Evolutionary conservation across 1,140 invertebrate species (phyloP).

Genomic region (Paramacrobiotus metropolitanus): DNA sequence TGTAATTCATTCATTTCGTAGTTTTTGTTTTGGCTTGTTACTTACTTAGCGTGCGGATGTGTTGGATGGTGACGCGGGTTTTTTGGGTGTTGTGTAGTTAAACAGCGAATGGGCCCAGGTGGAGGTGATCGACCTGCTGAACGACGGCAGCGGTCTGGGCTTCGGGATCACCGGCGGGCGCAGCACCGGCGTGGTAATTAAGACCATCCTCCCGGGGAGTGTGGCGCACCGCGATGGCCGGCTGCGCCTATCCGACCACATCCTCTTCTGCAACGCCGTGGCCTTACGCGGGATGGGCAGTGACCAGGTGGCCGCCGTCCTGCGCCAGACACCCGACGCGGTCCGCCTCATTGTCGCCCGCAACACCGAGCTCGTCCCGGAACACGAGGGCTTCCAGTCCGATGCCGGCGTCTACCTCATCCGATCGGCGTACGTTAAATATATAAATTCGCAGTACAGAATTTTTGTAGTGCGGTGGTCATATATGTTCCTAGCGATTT

Average conservation of each 20-base stretch:
- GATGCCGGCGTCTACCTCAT: no score
- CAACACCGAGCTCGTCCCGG: no score
- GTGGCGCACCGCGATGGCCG: conserved; percentile 68
- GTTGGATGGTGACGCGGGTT: no score
- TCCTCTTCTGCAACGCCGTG: conserved; percentile 75
- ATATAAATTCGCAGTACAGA: no score
- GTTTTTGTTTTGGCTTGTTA: not conserved
- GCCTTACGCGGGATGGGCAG: conserved; percentile 70
- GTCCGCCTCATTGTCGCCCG: conserved; percentile 71
- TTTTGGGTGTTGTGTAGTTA: conserved; percentile 35
- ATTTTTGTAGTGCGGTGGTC: no score
- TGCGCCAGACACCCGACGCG: conserved; percentile 57
- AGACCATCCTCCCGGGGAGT: conserved; percentile 72
- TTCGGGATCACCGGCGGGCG: conserved; percentile 84
- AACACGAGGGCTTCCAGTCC: no score
- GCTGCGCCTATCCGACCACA: conserved; percentile 70
- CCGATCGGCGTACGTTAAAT: no score
- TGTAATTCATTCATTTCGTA: not conserved
- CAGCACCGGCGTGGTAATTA: conserved; percentile 86
- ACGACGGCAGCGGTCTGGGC: conserved; percentile 80
- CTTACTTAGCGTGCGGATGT: no score
- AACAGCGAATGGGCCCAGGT: conserved; percentile 85
- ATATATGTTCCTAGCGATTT: no score
- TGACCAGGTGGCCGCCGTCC: conserved; percentile 71
- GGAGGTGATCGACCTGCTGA: conserved; percentile 77